These are phyloP conservation scores for Rhodophaea formosa DNA, from an alignment of 2,888 invertebrate species.

Conservation along the genomic window DNA sequence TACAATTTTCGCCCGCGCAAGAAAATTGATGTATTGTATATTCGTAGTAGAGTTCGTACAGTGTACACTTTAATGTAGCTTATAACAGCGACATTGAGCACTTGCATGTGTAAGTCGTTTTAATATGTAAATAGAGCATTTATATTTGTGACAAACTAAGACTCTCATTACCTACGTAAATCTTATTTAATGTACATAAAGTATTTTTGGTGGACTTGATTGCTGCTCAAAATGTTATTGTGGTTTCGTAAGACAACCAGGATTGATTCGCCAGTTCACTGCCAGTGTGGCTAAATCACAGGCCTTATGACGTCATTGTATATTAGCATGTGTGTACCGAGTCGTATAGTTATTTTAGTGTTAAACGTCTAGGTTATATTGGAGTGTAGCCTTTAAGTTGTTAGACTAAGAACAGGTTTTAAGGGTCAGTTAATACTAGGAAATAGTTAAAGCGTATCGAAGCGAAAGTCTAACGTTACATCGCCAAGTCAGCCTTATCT, in stretches of 20 bases:
- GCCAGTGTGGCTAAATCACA: conserved; percentile 5
- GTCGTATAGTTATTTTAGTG: neutral
- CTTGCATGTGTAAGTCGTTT: neutral
- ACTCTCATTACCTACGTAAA: neutral
- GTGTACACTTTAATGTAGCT: neutral
- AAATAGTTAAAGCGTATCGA: too few relatives aligned
- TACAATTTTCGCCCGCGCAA: too few relatives aligned
- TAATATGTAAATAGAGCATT: conserved; percentile 10
- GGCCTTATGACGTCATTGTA: neutral
- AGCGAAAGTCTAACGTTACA: too few relatives aligned
- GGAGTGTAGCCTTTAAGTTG: neutral
- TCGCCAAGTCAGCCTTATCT: too few relatives aligned
- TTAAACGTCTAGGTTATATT: neutral
- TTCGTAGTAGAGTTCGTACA: too few relatives aligned
- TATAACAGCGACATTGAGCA: neutral
- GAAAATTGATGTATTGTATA: too few relatives aligned
- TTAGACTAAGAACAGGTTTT: too few relatives aligned
- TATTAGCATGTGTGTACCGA: neutral
- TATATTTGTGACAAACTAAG: conserved; percentile 12
- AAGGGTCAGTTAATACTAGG: too few relatives aligned
- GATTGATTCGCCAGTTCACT: conserved; percentile 4
- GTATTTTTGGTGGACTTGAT: neutral
- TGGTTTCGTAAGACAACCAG: neutral
- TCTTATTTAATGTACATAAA: conserved; percentile 8
- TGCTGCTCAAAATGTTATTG: conserved; percentile 2